Base-by-base conservation (phyloP, 2,797 vertebrate genomes). In the Choloepus didactylus region DNA sequence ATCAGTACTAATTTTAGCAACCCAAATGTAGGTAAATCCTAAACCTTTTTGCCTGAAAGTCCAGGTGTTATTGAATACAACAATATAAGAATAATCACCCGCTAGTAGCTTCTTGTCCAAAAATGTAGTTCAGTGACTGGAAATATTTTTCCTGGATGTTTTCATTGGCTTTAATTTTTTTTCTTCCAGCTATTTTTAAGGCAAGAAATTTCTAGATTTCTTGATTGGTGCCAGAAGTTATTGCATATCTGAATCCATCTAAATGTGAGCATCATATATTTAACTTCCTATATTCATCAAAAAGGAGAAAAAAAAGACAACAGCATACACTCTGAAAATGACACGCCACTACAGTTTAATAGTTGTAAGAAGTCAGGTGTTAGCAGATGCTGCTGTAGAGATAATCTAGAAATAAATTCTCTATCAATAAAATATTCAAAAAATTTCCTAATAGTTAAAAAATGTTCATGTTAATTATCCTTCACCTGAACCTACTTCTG, bases 341-440 rank as follows among this genome's bases (percentile, higher is more conserved):
- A 16, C 31, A 38, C 38, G 4, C 1, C 5, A 44, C 10, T 80
- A 6, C 60, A 67, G 41, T 60, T 75, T 41, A 85, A 62, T 7
- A 35, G 3, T 56, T 89, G 51, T 77, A 82, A 80, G 31, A 81
- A 70, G 41, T 44, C 54, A 87, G 9, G 4, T 84, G 3, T 90
- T 60, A 69, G 11, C 6, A 66, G n/a, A 87, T 84, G 21, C 25
- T 76, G 2, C 27, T 80, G 0, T 81, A 35, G 16, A 64, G 1
- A 73, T 87, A 31, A 96, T 38, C 19, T 51, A 49, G 62, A 95
- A 70, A 44, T 12, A 70, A 64, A 67, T 83, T 76, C 16, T 60
- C 54, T 44, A n/a, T 88, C n/a, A 89, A 73, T 84, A 90, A 92
- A 94, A 70, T 59, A 84, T 41, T 87, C 44, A 69, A 1, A 49